Evolutionary conservation across 2,888 invertebrate genomes (phyloP), one percentile per base, ranked within the genome.

Genomic region (Gasteruption jaculator): DNA sequence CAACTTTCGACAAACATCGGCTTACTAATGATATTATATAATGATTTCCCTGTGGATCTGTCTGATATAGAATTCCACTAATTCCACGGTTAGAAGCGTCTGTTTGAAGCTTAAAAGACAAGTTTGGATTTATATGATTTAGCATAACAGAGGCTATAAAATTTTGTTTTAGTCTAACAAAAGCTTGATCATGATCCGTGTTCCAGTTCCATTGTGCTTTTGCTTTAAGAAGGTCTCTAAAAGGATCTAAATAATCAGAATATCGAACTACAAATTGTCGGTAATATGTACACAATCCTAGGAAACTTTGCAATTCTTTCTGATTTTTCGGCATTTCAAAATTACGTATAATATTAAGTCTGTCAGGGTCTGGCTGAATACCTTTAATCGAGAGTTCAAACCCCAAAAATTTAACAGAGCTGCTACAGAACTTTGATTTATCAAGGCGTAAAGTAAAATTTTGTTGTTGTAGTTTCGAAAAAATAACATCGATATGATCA

Each of bases 281-380:
- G 36, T 44, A 44, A 22, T 40, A 44, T 19, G 21, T 40, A 20
- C 44, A 44, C 3, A 40, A 6, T 1, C 44, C 44, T 8, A 44
- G 19, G 41, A 55, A 50, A 16, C 21, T 26, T 30, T 53, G 40
- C 3, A 61, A 22, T 20, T 60, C 51, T 43, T 55, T 55, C 30
- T 50, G 25, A 20, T 54, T 56, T 11, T 38, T 40, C 1, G 60
- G 58, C n/a, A 26, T 26, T 11, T 51, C 49, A 41, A 55, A 60
- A 3, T 57, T 36, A 14, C 31, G 12, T n/a, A 60, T 54, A 1
- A 50, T 50, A 12, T 50, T 27, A 3, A 48, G 18, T 22, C 49
- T 39, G 15, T 48, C 42, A 22, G 38, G 31, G 15, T 46, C 18
- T 32, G 38, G 18, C 27, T 6, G 4, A 18, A 43, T 22, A 10